phyloP scores from a whole-genome alignment of 2,797 vertebrate species.

The Microctenopoma stevenorrisi region DNA sequence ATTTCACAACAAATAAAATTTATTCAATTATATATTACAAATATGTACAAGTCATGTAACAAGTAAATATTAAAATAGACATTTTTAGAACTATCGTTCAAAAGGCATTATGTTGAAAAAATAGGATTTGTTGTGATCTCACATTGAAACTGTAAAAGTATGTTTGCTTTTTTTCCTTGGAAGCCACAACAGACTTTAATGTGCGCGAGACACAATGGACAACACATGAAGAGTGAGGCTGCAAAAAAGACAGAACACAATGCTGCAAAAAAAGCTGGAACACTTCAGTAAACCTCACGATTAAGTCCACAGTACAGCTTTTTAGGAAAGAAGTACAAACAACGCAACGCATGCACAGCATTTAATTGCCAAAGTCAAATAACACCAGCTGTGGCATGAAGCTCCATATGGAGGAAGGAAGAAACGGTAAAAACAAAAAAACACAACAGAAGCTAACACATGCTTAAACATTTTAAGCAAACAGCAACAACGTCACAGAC shows the following conservation, averaged over 20 bases:
- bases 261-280: conserved; percentile 82
- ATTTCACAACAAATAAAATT: conserved; percentile 99
- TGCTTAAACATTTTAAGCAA: conserved; percentile 87
- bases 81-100: conserved; percentile 97
- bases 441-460: conserved; percentile 84
- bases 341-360: conserved; percentile 93
- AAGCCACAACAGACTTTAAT: conserved; percentile 86
- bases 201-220: conserved; percentile 88
- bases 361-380: conserved; percentile 83
- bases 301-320: conserved; percentile 82
- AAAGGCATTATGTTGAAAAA: conserved; percentile 96
- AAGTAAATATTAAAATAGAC: conserved; percentile 99
- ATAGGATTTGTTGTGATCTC: conserved; percentile 94
- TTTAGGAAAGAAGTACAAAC: conserved; percentile 84
- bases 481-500: conserved; percentile 82
- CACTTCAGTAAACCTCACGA: conserved; percentile 85
- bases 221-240: conserved; percentile 78
- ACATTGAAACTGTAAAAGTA: conserved; percentile 88
- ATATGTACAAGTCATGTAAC: conserved; percentile 96
- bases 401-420: conserved; percentile 78
- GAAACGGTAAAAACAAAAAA: conserved; percentile 53
- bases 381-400: conserved; percentile 87
- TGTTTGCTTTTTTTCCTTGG: conserved; percentile 71
- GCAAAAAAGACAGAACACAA: conserved; percentile 79
- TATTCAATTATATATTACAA: conserved; percentile 99